Evolutionary conservation across 2,888 invertebrate genomes (phyloP).

Genomic region (Rhodophaea formosa): DNA sequence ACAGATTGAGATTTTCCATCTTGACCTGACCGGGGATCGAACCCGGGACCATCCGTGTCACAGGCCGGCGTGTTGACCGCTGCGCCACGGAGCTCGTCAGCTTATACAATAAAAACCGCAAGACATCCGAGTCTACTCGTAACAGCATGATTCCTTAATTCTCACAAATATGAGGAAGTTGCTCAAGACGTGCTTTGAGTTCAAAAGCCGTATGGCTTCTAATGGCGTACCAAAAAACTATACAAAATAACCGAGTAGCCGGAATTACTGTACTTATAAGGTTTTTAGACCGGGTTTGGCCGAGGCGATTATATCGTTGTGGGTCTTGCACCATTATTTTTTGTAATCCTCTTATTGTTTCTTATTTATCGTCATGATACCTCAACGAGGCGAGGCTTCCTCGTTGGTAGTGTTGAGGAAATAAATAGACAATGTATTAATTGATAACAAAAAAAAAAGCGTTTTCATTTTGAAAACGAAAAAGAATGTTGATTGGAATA

Average conservation of each 20-base stretch:
- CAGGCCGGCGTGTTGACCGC: no score
- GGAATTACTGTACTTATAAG: conserved; percentile 9
- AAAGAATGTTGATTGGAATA: no score
- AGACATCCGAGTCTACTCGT: conserved; percentile 2
- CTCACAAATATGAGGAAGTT: conserved; percentile 23
- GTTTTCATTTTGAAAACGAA: no score
- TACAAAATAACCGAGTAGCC: conserved; percentile 10
- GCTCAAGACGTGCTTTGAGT: conserved; percentile 25
- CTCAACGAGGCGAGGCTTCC: not conserved
- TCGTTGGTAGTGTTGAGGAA: not conserved
- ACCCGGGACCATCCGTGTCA: no score
- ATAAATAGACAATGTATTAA: not conserved
- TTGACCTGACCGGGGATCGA: no score
- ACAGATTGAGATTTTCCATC: not conserved
- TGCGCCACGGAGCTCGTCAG: no score
- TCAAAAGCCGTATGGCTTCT: conserved; percentile 26
- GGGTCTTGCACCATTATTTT: not conserved
- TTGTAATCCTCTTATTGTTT: not conserved
- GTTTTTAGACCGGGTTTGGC: not conserved
- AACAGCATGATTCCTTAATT: conserved; percentile 18
- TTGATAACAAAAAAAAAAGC: no score
- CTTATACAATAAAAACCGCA: conserved; percentile 8
- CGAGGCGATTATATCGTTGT: not conserved
- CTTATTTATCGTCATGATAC: not conserved
- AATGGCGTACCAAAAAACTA: conserved; percentile 21